Conservation (phyloP, 2,797 vertebrate species). For the Coranthus polyacanthus region DNA sequence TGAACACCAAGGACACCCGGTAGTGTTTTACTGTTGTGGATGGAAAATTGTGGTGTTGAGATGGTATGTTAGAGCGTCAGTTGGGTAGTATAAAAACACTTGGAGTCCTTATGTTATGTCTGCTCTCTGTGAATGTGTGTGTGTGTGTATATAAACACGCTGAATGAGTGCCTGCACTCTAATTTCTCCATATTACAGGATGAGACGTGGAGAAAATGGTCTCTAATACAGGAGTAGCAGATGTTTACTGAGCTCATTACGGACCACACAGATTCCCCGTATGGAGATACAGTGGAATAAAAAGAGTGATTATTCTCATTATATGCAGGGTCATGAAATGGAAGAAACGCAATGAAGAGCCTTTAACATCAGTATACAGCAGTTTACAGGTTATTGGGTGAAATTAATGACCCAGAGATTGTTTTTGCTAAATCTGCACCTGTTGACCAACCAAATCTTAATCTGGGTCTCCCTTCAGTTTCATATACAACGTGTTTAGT, state of each 20-base stretch:
- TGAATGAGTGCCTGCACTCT: constrained; percentile 79
- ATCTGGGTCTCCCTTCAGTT: not conserved
- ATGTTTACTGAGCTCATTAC: constrained; percentile 82
- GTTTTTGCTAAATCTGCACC: constrained; percentile 41
- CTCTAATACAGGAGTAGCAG: constrained; percentile 81
- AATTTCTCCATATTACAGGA: constrained; percentile 86
- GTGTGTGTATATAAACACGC: constrained; percentile 72
- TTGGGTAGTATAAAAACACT: constrained; percentile 81
- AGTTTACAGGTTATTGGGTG: not conserved
- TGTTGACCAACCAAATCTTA: constrained; percentile 40
- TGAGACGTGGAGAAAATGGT: constrained; percentile 78
- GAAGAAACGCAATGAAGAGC: constrained; percentile 2
- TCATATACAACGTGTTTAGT: constrained; percentile 15
- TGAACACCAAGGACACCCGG: constrained; percentile 71
- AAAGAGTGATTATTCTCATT: constrained; percentile 40
- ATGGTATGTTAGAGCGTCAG: constrained; percentile 81
- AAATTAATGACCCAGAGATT: constrained; percentile 13
- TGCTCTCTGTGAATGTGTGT: constrained; percentile 65
- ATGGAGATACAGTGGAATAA: constrained; percentile 38
- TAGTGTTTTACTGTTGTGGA: constrained; percentile 82
- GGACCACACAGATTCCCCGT: constrained; percentile 80
- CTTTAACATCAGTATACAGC: not conserved
- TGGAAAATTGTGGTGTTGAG: constrained; percentile 82
- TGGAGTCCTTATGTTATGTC: constrained; percentile 81
- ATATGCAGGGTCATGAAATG: constrained; percentile 17